These are phyloP conservation scores for Myotis planiceps DNA, from an alignment of 2,797 vertebrate species.

Conservation along the genomic window DNA sequence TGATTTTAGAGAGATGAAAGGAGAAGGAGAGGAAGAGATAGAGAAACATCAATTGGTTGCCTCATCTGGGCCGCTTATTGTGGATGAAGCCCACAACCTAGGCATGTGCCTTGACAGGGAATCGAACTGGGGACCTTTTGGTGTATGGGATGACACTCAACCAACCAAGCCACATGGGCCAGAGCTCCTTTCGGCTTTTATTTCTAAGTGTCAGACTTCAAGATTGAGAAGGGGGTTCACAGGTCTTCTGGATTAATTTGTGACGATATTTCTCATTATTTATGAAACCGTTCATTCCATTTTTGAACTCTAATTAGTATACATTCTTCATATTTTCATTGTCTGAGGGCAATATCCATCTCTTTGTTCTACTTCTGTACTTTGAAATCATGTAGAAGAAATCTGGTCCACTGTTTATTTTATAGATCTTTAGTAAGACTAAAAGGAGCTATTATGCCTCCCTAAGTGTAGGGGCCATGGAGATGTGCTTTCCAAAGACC, in stretches of 20 bases:
- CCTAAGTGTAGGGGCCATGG: accelerated
- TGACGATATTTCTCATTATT: not conserved
- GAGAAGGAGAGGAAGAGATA: not conserved
- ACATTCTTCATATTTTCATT: not conserved
- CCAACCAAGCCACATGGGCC: too few relatives aligned
- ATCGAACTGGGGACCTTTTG: not conserved
- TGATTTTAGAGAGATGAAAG: not conserved
- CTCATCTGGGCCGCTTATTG: not conserved
- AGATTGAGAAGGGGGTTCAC: not conserved
- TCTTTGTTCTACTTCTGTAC: not conserved
- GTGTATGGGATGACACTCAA: not conserved
- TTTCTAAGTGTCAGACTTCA: not conserved
- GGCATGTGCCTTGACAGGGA: not conserved
- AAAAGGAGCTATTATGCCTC: not conserved
- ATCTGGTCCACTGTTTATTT: not conserved
- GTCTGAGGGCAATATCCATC: not conserved
- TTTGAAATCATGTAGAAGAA: not conserved
- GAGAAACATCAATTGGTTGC: not conserved
- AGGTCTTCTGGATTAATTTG: not conserved
- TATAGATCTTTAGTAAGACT: not conserved
- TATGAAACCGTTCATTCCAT: not conserved
- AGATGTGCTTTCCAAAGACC: not conserved
- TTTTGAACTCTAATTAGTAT: not conserved
- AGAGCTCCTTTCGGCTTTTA: not conserved
- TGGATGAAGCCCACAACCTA: not conserved